phyloP scores from a whole-genome alignment of 2,113 vertebrate species.

The Microcebus griseorufus region DNA sequence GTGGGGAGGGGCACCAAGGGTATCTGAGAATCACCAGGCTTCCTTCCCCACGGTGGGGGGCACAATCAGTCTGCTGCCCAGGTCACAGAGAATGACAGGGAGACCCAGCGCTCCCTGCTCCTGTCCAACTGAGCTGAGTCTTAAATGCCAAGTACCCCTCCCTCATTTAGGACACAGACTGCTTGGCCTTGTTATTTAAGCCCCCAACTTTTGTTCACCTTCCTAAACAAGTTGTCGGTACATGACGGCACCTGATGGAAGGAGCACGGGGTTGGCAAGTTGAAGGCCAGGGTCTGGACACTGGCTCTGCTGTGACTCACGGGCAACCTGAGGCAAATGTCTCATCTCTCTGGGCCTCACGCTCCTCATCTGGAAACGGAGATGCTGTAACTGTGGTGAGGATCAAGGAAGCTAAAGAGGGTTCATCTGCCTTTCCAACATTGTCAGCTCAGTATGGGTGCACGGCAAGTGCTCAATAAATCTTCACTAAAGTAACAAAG shows the following conservation, averaged over 20 bases:
- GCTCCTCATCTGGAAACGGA: background rate
- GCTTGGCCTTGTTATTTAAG: background rate
- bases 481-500: background rate
- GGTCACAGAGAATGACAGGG: background rate
- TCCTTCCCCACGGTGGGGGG: background rate
- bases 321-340: background rate
- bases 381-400: background rate
- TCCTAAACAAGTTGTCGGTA: background rate
- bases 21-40: background rate
- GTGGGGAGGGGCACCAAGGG: background rate
- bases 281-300: background rate
- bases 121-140: background rate
- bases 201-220: background rate
- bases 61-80: background rate
- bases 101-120: background rate
- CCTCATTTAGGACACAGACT: background rate
- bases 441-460: background rate
- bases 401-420: background rate
- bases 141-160: background rate
- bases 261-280: background rate
- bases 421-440: background rate
- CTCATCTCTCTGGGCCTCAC: background rate
- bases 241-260: background rate
- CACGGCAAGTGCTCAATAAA: background rate
- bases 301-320: background rate